Evolutionary conservation across 2,888 invertebrate species (phyloP).

Genomic region (Ophion obscuratus): DNA sequence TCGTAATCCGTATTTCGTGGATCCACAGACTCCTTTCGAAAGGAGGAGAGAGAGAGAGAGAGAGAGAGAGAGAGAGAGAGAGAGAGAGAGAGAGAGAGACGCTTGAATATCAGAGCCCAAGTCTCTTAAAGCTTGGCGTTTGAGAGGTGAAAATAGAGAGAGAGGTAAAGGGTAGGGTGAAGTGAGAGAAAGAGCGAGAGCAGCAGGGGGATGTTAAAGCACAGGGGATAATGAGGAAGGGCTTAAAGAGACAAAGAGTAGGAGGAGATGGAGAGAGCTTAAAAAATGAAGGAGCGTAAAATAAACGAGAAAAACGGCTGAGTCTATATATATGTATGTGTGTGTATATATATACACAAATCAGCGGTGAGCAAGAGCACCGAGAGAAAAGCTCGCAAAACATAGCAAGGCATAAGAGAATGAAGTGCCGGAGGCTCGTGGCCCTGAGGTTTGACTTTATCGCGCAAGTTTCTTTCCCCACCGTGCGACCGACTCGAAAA

Average conservation of each 20-base stretch:
- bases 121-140: neutral
- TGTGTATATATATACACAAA: neutral
- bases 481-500: conserved; percentile 42
- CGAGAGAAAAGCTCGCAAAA: conserved; percentile 37
- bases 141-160: conserved; percentile 23
- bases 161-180: conserved; percentile 16
- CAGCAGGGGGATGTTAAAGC: neutral
- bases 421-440: conserved; percentile 56
- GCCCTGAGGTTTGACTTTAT: conserved; percentile 54
- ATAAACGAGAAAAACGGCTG: conserved; percentile 44
- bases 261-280: conserved; percentile 25
- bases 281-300: conserved; percentile 24
- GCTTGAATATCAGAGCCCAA: too few species aligned
- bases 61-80: too few species aligned
- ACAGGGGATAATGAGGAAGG: conserved; percentile 15
- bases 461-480: conserved; percentile 51
- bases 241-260: conserved; percentile 1
- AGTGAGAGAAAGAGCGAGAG: neutral
- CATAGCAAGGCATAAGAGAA: conserved; percentile 41
- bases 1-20: neutral
- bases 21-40: neutral
- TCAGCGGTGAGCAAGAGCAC: conserved; percentile 16
- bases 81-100: too few species aligned
- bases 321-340: neutral
- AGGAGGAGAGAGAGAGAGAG: too few species aligned